Conservation (phyloP, 1,140 invertebrate species). For the Glossosoma conforme region DNA sequence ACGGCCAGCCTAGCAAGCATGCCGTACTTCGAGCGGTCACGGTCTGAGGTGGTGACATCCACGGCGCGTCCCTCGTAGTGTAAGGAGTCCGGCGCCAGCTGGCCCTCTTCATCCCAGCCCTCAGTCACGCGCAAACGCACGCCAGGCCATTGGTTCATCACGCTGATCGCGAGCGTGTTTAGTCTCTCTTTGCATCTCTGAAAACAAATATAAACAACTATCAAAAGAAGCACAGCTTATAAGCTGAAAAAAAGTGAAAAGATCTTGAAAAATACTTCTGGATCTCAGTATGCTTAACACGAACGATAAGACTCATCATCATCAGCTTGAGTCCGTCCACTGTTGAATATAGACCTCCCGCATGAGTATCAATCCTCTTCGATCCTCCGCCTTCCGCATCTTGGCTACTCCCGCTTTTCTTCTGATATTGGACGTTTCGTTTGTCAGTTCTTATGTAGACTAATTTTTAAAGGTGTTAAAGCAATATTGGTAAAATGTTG, state of each 20-base stretch:
- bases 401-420: too few relatives aligned
- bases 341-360: too few relatives aligned
- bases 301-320: not conserved
- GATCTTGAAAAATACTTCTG: not conserved
- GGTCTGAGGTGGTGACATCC: conserved; percentile 91
- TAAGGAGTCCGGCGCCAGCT: conserved; percentile 74
- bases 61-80: conserved; percentile 96
- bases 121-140: conserved; percentile 88
- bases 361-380: not conserved
- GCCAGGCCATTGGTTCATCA: conserved; percentile 97
- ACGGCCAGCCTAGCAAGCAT: conserved; percentile 94
- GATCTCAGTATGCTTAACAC: not conserved
- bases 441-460: too few relatives aligned
- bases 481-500: too few relatives aligned
- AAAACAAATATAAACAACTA: conserved; percentile 34
- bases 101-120: conserved; percentile 87
- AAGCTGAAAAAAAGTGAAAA: not conserved
- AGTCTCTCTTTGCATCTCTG: conserved; percentile 95
- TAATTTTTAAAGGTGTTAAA: too few relatives aligned
- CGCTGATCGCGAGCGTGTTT: conserved; percentile 89
- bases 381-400: not conserved
- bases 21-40: conserved; percentile 88
- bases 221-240: not conserved
- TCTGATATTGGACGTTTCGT: too few relatives aligned
- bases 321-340: too few relatives aligned